Percentiles rank a stretch among this genome's conserved stretches.
phyloP scores from a whole-genome alignment of 1,140 invertebrate species.

The Thaumatotibia leucotreta region DNA sequence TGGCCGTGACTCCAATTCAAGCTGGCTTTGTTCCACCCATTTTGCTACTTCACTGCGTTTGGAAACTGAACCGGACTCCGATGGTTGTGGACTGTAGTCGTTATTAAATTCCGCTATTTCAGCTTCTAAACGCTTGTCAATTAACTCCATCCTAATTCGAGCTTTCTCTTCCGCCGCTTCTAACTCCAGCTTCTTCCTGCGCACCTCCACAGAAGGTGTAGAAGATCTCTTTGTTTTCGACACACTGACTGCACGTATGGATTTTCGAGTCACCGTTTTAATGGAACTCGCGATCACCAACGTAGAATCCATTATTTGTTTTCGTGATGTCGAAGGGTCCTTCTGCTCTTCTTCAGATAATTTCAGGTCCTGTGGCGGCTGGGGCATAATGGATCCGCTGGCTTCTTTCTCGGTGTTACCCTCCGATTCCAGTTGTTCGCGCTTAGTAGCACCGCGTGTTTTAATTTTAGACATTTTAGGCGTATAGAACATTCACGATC shows the following conservation, averaged over 20 bases:
- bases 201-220: not conserved
- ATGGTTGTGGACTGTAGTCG: not conserved
- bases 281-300: not conserved
- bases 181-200: not conserved
- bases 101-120: not conserved
- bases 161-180: conserved; percentile 10
- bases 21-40: conserved; percentile 11
- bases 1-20: not conserved
- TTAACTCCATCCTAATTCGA: conserved; percentile 11
- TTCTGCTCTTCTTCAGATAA: too few species aligned
- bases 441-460: not conserved
- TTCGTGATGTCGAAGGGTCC: too few species aligned
- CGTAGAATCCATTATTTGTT: not conserved
- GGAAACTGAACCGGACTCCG: not conserved
- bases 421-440: not conserved
- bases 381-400: not conserved
- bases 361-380: not conserved
- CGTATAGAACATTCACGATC: not conserved
- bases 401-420: not conserved
- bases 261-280: not conserved
- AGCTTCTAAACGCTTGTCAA: not conserved
- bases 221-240: not conserved
- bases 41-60: not conserved
- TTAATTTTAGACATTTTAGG: not conserved
- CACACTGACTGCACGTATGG: too few species aligned